Conservation (phyloP, 2,797 vertebrate genomes). For the Mareca strepera region DNA sequence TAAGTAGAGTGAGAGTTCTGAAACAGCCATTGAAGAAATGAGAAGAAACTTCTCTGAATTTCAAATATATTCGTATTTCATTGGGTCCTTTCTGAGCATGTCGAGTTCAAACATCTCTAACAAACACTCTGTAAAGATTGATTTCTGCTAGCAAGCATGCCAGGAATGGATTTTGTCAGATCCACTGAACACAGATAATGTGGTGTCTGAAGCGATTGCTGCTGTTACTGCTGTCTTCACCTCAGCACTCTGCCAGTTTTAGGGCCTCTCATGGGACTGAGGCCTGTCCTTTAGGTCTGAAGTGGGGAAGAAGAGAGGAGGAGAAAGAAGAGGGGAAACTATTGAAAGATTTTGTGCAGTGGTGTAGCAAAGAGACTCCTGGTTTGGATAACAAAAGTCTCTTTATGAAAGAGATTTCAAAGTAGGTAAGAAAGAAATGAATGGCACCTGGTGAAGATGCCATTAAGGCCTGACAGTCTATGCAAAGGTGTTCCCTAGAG, state of each 20-base stretch:
- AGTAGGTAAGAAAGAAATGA: neutral
- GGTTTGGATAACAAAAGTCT: neutral
- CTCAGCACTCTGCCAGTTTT: neutral
- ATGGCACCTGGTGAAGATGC: neutral
- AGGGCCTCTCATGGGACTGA: rapidly evolving
- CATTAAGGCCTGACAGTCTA: neutral
- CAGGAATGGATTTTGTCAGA: neutral
- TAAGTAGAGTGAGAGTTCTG: neutral
- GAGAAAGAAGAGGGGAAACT: neutral
- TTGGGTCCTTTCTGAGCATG: neutral
- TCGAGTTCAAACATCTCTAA: neutral
- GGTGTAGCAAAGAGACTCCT: neutral
- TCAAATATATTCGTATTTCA: neutral
- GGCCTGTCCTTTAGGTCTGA: neutral
- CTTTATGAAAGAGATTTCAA: neutral
- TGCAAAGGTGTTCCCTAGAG: neutral
- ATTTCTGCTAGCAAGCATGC: neutral
- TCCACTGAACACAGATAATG: neutral
- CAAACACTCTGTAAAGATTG: neutral
- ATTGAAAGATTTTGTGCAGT: neutral
- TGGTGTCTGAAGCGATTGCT: rapidly evolving
- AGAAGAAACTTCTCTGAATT: neutral
- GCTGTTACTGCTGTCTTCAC: rapidly evolving
- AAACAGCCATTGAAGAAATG: neutral
- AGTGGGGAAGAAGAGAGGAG: neutral